Percentiles rank a stretch among this genome's conserved stretches.
Conservation (phyloP, 64 coral and sea anemone species). For the Montipora cactus region DNA sequence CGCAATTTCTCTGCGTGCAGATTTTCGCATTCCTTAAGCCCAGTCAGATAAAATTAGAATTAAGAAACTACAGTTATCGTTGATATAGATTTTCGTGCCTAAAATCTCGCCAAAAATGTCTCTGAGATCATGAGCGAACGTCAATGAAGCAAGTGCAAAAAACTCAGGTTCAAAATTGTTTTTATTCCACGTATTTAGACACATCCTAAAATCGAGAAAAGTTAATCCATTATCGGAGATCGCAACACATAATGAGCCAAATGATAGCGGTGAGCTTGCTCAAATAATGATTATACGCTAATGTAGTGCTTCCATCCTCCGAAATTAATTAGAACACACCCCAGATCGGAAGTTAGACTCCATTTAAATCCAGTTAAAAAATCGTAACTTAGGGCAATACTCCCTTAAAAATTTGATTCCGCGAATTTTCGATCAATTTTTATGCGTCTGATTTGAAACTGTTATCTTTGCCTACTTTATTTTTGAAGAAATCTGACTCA, state of each 20-base stretch:
- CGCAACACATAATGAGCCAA: slow-evolving; percentile 8
- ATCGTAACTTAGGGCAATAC: slow-evolving; percentile 22
- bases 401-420: slow-evolving; percentile 20
- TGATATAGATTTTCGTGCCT: not conserved
- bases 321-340: slow-evolving; percentile 18
- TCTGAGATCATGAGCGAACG: not conserved
- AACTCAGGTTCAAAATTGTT: not conserved
- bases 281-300: slow-evolving; percentile 11
- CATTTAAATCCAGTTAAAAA: slow-evolving; percentile 37
- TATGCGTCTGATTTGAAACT: not conserved
- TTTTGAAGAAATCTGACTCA: not conserved
- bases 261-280: not conserved
- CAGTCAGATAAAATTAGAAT: not conserved
- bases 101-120: not conserved
- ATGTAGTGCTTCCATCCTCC: not conserved
- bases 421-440: slow-evolving; percentile 5
- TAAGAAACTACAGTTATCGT: too few species aligned
- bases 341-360: slow-evolving; percentile 34
- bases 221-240: slow-evolving; percentile 29
- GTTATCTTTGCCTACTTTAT: not conserved
- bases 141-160: not conserved
- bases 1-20: not conserved
- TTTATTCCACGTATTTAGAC: not conserved
- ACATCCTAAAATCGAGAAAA: not conserved
- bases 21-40: not conserved